Evolutionary conservation across 64 coral and sea anemone species (phyloP), one percentile per base, ranked within the genome.

Genomic region (Acropora tenuis): DNA sequence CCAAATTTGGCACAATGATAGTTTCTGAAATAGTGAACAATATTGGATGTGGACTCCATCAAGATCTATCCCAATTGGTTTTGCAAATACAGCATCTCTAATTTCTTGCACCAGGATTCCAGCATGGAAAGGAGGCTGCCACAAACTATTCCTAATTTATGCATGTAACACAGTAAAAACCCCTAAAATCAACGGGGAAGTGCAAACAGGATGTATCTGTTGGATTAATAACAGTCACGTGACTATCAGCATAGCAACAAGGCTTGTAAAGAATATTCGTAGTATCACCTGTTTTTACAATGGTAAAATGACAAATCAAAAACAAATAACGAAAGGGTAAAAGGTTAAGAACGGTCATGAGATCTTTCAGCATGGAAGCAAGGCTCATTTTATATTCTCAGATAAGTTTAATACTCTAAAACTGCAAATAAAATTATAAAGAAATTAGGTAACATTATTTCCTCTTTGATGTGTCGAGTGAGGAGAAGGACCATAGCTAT

Each of bases 71-170:
- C 76, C 76, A 78, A 9, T 78, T 78, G 30, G 30, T 30, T 30
- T 30, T 30, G 7, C 76, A 47, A 78, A 16, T 78, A 78, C 30
- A 78, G 76, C 76, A 78, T 47, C 11, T 71, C 18, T 71, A 17
- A 71, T 71, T 71, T 71, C 67, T 71, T 71, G 67, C 67, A 71
- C 67, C 67, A 71, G 15, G 67, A 71, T 71, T 71, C 15, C 11
- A 78, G 76, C 76, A 78, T 78, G 76, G 76, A 78, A 78, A 78
- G 44, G 46, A 49, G 76, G 76, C 76, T 78, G 46, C 5, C 46
- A 52, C 42, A 78, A 49, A 47, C 30, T 47, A 47, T 78, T 78
- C 76, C 19, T 78, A 78, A 41, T 47, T 78, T 49, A 78, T 78
- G 30, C 30, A 47, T 77, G 41, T 44, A 47, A 45, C 8, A 8